Base-by-base conservation (phyloP, 2,888 invertebrate species). In the Mayetiola destructor region DNA sequence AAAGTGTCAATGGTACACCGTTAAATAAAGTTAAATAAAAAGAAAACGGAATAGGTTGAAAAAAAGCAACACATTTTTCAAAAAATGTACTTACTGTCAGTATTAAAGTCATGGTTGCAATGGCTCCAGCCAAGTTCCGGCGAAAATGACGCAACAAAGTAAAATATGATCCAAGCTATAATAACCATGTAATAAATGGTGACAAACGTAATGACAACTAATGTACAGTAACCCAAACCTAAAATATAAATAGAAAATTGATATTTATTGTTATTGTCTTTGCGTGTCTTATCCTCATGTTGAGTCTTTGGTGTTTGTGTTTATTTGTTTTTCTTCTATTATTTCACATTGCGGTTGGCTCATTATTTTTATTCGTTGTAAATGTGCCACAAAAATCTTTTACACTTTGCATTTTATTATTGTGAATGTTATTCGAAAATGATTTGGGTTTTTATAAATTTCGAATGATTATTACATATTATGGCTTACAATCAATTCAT, bases 101-200 rank as follows among this genome's bases (percentile, higher is more conserved):
- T 75, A 64, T 83, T 83, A 64, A 75, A 83, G 1, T 68, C 68
- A 63, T 82, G 80, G 57, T 77, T 72, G 65, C 87, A 88, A 12
- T 77, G 77, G 48, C 82, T 82, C 83, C 85, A 88, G 21, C 77
- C 79, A 55, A 88, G 70, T 53, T 75, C 72, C 0, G 77, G 73
- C 10, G 75, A 73, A 60, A 87, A 78, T 0, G 86, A 85, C 1
- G 82, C 80, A 56, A 82, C 79, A 32, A 82, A 81, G 68, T 87
- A 88, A 68, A 84, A 85, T 20, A 85, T 69, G 0, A 84, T 82
- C 83, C 87, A 88, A 0, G 83, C 78, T 48, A 87, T 83, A 60
- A 88, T 84, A 36, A 87, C 79, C 81, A 86, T 88, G 71, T 87
- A 88, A 68, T 87, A 88, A 62, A 86, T 77, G 18, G 81, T 81